Conservation (phyloP, 2,797 vertebrate species). For the Tapirus indicus region DNA sequence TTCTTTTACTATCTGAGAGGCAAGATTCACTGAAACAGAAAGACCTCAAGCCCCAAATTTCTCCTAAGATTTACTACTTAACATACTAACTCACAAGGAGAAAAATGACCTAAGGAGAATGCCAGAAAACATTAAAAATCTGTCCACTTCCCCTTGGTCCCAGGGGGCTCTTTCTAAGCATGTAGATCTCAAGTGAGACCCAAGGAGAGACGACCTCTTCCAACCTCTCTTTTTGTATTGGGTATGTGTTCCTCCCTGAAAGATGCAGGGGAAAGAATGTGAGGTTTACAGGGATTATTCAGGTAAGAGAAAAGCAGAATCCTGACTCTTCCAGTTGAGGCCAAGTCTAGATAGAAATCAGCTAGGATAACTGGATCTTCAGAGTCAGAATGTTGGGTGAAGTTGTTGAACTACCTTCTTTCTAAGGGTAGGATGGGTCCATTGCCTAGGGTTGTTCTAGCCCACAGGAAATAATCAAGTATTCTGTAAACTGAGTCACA, state of each 20-base stretch:
- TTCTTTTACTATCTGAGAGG: neutral
- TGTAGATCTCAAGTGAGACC: neutral
- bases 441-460: neutral
- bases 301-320: neutral
- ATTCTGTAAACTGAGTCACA: neutral
- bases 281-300: neutral
- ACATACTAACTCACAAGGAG: neutral
- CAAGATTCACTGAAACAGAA: neutral
- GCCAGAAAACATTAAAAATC: neutral
- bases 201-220: neutral
- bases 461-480: neutral
- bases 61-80: neutral
- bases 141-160: neutral
- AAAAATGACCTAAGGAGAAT: neutral
- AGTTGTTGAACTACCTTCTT: neutral
- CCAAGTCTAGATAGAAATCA: neutral
- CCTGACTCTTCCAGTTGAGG: neutral
- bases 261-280: neutral
- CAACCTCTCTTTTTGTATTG: neutral
- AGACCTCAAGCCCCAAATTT: neutral
- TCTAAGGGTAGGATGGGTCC: neutral
- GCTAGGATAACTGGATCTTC: neutral
- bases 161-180: neutral
- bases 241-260: neutral
- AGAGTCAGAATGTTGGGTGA: neutral